Base-by-base conservation (phyloP, 2,113 vertebrate genomes). In the Callipepla californica region DNA sequence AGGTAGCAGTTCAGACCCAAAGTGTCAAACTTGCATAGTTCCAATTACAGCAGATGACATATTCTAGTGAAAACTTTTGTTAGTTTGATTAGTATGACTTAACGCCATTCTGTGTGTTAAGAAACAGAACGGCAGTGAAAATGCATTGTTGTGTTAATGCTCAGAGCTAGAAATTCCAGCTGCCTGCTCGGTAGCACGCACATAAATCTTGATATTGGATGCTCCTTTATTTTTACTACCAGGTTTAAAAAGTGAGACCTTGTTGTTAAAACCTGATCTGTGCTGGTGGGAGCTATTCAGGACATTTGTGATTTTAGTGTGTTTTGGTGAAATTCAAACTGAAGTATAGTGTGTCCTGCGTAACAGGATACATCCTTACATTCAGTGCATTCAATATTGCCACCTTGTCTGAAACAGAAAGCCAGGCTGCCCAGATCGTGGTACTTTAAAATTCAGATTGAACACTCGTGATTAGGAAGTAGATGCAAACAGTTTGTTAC, bases 271-370 rank as follows among this genome's bases (percentile, higher is more conserved):
- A 92, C 44, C 21, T 93, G 34, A 32, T 77, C 55, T 75, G 11
- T 83, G 45, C 68, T 36, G 55, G 6, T 74, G 67, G 42, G 50
- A 42, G 34, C 42, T 82, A 0, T 3, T 61, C 21, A 51, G 38
- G 36, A 20, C 68, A n/a, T 30, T 77, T 77, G 19, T 4, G 12
- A 38, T 47, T 75, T 81, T 66, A 45, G 9, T 47, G 7, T 59
- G 74, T 48, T 81, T 87, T 82, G 69, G 47, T 94, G 84, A 86
- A 85, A 91, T 47, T 90, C 28, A 34, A 28, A 38, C 38, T 53
- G 66, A 74, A 72, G 44, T 25, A 21, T n/a, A 75, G 53, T 19
- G 5, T 79, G 5, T 70, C 42, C 44, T 70, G 6, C 72, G 45
- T 85, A 75, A 73, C 28, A 51, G 72, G 80, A 63, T 59, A 13